A percentile compares a stretch with the other conserved stretches of the same genome.
Conservation (phyloP, 2,797 vertebrate species). For the Sciurus vulgaris region DNA sequence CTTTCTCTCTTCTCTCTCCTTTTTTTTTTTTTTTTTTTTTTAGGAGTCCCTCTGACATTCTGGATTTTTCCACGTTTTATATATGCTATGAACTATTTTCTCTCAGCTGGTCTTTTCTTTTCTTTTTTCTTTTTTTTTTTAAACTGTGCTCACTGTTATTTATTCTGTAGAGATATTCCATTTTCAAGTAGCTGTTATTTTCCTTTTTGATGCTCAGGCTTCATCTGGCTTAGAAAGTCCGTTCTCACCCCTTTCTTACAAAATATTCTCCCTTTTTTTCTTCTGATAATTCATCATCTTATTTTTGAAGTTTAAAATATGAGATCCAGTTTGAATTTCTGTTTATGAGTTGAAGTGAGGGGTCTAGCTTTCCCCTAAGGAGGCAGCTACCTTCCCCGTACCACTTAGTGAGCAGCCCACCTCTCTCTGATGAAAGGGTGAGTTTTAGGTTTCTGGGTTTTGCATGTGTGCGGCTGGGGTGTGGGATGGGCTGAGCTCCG, state of each 20-base stretch:
- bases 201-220: not conserved
- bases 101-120: not conserved
- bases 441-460: not conserved
- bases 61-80: not conserved
- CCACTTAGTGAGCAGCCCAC: not conserved
- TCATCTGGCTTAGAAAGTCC: slow-evolving; percentile 1
- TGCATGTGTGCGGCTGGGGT: too few species aligned
- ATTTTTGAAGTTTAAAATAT: slow-evolving; percentile 36
- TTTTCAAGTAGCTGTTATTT: not conserved
- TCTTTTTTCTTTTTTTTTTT: not conserved
- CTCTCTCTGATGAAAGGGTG: not conserved
- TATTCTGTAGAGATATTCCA: not conserved
- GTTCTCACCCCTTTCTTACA: not conserved
- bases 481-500: not conserved
- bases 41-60: not conserved
- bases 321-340: not conserved
- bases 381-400: not conserved
- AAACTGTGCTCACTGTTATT: not conserved
- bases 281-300: not conserved
- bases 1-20: too few species aligned
- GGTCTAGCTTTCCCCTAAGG: not conserved
- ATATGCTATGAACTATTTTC: not conserved
- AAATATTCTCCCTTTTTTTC: not conserved
- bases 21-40: not conserved
- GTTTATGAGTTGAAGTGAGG: not conserved